Percentiles rank a stretch among this genome's conserved stretches.
Conservation (phyloP, 2,797 vertebrate genomes). For the Parambassis ranga region DNA sequence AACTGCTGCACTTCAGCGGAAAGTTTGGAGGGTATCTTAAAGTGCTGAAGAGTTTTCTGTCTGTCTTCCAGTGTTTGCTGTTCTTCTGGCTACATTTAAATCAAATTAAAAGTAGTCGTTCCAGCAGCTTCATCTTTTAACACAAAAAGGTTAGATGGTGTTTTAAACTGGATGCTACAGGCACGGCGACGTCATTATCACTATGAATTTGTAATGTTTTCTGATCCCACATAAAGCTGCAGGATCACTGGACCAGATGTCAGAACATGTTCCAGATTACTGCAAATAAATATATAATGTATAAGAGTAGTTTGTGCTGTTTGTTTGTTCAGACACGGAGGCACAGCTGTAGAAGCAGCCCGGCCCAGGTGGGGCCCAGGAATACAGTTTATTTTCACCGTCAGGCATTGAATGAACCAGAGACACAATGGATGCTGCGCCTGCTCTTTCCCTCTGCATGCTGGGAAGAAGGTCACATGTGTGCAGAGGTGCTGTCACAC, state of each 20-base stretch:
- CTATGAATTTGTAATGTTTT: too few species aligned
- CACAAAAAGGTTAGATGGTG: neutral
- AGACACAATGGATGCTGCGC: neutral
- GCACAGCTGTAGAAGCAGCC: slow-evolving; percentile 14
- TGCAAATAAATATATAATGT: slow-evolving; percentile 14
- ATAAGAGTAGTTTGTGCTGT: neutral
- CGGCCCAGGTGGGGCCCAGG: slow-evolving; percentile 12
- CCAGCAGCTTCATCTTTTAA: neutral
- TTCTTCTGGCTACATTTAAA: neutral
- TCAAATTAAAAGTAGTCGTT: neutral
- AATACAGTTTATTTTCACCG: slow-evolving; percentile 23
- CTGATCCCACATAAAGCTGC: neutral
- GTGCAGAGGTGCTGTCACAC: slow-evolving; percentile 13
- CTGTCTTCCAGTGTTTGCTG: too few species aligned
- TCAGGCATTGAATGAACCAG: slow-evolving; percentile 16
- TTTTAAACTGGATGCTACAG: too few species aligned
- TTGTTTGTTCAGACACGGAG: slow-evolving; percentile 19
- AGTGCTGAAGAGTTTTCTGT: too few species aligned
- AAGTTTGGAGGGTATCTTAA: neutral
- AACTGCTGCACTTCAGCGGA: neutral
- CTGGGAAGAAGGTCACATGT: slow-evolving; percentile 20
- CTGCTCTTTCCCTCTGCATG: neutral
- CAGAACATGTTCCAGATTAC: neutral
- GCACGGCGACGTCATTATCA: too few species aligned
- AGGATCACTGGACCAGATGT: neutral